These are phyloP conservation scores for Eucidaris tribuloides DNA, from an alignment of 35 echinoderm and acorn worm species.

Conservation along the genomic window DNA sequence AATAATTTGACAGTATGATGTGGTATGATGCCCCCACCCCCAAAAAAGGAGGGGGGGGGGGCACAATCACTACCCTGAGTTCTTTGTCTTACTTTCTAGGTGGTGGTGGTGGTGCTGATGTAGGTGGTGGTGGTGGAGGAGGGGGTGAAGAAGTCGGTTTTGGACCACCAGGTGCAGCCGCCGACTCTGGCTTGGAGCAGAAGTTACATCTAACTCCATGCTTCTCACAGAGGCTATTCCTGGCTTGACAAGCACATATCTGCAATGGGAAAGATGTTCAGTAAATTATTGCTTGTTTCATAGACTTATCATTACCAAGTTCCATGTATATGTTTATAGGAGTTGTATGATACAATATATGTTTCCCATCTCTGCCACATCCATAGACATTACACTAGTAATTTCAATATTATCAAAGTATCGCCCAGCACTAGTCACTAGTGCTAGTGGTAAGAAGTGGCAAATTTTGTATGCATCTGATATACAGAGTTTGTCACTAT, in stretches of 20 bases:
- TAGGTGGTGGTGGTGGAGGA: not conserved
- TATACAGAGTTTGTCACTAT: too few species aligned
- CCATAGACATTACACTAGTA: too few species aligned
- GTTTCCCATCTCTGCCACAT: too few species aligned
- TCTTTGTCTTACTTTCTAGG: not conserved
- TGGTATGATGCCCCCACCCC: not conserved
- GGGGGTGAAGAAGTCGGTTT: not conserved
- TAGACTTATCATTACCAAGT: too few species aligned
- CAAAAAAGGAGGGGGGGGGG: not conserved
- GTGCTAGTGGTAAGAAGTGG: too few species aligned
- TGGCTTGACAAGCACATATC: not conserved
- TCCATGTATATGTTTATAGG: too few species aligned
- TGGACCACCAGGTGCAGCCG: not conserved
- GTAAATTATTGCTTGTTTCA: too few species aligned
- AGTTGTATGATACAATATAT: too few species aligned
- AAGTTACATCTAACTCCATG: not conserved
- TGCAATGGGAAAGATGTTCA: too few species aligned
- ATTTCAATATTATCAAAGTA: too few species aligned
- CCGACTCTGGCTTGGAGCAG: slow-evolving; percentile 1
- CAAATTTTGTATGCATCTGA: too few species aligned
- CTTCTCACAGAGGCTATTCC: not conserved
- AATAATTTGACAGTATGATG: not conserved
- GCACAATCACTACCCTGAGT: not conserved
- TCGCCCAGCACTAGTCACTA: too few species aligned
- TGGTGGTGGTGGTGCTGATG: not conserved